A percentile compares a stretch with the other conserved stretches of the same genome.
Evolutionary conservation across 1,140 invertebrate species (phyloP).

Genomic region (Myzus persicae): DNA sequence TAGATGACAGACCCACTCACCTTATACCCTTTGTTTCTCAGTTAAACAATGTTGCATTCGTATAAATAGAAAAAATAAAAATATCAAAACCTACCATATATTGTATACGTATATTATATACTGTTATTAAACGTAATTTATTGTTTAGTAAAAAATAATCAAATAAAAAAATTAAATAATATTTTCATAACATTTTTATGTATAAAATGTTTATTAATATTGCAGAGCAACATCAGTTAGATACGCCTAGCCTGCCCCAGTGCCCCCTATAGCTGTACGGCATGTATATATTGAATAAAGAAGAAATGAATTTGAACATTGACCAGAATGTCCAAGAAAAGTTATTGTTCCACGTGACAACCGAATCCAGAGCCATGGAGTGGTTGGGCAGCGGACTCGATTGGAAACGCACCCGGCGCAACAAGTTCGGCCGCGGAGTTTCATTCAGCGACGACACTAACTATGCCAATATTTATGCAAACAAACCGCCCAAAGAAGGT

Average conservation of each 20-base stretch:
- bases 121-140: no score
- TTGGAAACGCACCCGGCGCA: constrained; percentile 14
- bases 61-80: no score
- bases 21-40: no score
- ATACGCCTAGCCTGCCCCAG: not conserved
- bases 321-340: not conserved
- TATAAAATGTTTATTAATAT: not conserved
- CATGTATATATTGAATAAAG: constrained; percentile 20
- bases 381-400: constrained; percentile 12
- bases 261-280: not conserved
- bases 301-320: not conserved
- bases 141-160: no score
- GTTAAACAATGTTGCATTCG: no score
- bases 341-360: constrained; percentile 4
- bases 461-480: constrained; percentile 29
- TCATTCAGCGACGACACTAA: constrained; percentile 33
- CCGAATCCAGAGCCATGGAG: not conserved
- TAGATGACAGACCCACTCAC: no score
- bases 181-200: no score
- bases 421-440: constrained; percentile 31
- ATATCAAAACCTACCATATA: no score
- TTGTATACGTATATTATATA: no score
- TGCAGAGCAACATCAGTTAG: not conserved
- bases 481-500: not conserved
- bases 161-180: no score